Evolutionary conservation across 2,113 vertebrate species (phyloP).

Genomic region (Gopherus flavomarginatus): DNA sequence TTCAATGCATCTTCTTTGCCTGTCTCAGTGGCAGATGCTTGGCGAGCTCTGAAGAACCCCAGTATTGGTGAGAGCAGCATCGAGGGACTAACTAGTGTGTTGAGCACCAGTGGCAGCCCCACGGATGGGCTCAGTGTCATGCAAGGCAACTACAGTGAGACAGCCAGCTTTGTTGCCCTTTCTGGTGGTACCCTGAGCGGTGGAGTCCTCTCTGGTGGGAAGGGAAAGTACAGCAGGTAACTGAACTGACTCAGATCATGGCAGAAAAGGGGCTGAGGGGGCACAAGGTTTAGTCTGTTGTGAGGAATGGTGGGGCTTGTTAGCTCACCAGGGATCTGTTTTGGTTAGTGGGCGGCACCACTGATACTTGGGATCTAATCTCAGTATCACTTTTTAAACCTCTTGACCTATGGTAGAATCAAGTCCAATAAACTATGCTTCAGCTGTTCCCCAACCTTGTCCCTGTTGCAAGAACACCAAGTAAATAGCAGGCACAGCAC

Average conservation of each 20-base stretch:
- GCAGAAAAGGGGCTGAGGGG: background rate
- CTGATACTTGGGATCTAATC: no score
- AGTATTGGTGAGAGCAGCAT: conserved; percentile 97
- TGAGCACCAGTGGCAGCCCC: conserved; percentile 96
- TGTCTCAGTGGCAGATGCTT: conserved; percentile 92
- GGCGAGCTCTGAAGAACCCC: conserved; percentile 97
- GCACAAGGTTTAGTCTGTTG: background rate
- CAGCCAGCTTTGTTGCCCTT: conserved; percentile 92
- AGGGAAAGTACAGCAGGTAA: conserved; percentile 95
- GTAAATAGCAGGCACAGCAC: background rate
- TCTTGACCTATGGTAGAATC: background rate
- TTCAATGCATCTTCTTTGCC: background rate
- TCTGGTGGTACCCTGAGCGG: conserved; percentile 91
- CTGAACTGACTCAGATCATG: background rate
- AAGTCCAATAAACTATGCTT: background rate
- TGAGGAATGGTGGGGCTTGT: background rate
- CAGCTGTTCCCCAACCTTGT: background rate
- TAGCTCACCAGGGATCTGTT: fast-evolving
- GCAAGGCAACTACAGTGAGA: conserved; percentile 91
- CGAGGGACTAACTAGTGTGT: conserved; percentile 92
- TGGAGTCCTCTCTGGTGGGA: conserved; percentile 81
- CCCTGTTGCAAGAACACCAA: background rate
- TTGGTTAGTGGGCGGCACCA: background rate
- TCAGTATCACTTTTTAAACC: fast-evolving
- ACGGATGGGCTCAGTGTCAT: conserved; percentile 87